These are phyloP conservation scores for Eriocheir sinensis DNA, from an alignment of 1,140 invertebrate genomes.

Conservation along the genomic window DNA sequence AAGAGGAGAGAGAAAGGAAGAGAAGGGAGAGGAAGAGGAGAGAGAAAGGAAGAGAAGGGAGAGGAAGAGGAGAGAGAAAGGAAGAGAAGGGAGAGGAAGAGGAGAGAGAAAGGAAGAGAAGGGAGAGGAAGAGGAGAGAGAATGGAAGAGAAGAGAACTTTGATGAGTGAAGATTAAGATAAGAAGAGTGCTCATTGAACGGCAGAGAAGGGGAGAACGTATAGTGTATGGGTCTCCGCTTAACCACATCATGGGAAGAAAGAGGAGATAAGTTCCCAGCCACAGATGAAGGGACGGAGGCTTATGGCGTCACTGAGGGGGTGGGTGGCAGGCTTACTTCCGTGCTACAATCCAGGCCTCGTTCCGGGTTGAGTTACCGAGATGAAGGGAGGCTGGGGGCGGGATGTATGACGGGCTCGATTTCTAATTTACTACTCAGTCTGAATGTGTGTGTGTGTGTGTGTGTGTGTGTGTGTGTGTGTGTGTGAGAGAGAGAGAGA, in stretches of 20 bases:
- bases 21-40: background rate
- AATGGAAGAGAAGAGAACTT: no score
- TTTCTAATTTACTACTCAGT: background rate
- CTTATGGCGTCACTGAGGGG: background rate
- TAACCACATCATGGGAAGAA: background rate
- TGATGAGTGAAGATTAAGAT: no score
- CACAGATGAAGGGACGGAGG: background rate
- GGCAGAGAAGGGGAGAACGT: background rate
- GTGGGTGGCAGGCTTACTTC: background rate
- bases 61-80: background rate
- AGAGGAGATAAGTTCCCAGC: background rate
- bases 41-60: background rate
- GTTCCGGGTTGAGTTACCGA: background rate
- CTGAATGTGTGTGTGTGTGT: background rate
- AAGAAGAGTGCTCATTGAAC: no score
- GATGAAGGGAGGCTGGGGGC: background rate
- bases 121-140: no score
- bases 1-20: background rate
- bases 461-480: conserved; percentile 22
- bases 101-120: no score
- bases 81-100: background rate
- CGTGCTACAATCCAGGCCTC: background rate
- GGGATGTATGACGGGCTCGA: no score
- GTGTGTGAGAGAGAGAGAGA: background rate
- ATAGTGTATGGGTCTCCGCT: background rate